A percentile compares a stretch with the other conserved stretches of the same genome.
Evolutionary conservation across 2,113 vertebrate species (phyloP).

Genomic region (Sphaerodactylus townsendi): DNA sequence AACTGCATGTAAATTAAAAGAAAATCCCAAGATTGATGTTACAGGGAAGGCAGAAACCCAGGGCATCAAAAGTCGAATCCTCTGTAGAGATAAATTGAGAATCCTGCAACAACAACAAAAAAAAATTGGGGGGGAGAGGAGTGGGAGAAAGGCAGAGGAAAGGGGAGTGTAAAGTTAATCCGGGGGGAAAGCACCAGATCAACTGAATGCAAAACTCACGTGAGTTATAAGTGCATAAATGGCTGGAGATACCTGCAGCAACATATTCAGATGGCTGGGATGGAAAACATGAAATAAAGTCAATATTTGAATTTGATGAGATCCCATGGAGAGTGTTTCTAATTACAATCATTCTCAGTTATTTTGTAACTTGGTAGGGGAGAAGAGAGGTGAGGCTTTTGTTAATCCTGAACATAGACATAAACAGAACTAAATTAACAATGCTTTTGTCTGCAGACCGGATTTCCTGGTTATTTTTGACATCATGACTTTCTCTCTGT

Average conservation of each 20-base stretch:
- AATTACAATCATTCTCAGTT: slow-evolving; percentile 1
- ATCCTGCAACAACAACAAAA: no score
- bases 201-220: no score
- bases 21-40: no score
- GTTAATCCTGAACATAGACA: slow-evolving; percentile 1
- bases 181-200: no score
- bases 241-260: background rate
- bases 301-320: background rate
- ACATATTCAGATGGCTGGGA: background rate
- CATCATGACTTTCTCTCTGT: background rate
- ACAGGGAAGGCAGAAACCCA: no score
- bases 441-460: background rate
- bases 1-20: no score
- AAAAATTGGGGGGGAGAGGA: no score
- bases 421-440: background rate
- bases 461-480: background rate
- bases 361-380: background rate
- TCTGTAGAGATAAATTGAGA: no score
- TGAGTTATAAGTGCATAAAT: no score
- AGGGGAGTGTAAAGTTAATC: no score
- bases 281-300: background rate
- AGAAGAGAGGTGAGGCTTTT: background rate
- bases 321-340: background rate
- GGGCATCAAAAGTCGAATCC: no score
- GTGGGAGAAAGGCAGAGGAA: no score